Base-by-base conservation (phyloP, 2,113 vertebrate species). In the Athene cunicularia region DNA sequence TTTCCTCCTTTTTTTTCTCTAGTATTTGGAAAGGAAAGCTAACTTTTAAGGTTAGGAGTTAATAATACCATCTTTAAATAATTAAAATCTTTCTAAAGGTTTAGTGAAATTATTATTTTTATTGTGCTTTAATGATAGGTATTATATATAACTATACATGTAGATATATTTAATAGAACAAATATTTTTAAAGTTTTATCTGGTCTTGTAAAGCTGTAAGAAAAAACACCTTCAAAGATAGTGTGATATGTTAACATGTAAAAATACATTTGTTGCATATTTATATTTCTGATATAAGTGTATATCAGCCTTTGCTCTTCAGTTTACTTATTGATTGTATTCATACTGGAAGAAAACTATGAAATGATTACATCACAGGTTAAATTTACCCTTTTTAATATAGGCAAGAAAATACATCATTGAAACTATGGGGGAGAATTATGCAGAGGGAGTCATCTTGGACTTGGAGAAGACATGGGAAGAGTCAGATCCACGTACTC, bases 381-480 rank as follows among this genome's bases (percentile, higher is more conserved):
- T 85, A 49, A 68, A 62, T 86, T 50, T 81, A 63, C 27, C 14
- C 26, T 19, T 91, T 95, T 88, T 94, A 96, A 87, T 55, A 47
- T 24, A 99, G 99, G 99, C 99, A 72, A 98, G 99, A 95, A 99
- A 99, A 96, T 99, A 99, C 75, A 98, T 99, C 53, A 98, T 95
- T 97, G 98, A 99, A 16, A 96, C 99, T 32, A 98, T 99, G 99
- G 99, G 99, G 6, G 98, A 99, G 79, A 99, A 98, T 63, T 99
- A 99, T 12, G 95, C 97, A 1, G 99, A 99, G 93, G 99, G 99
- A n/a, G 97, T 99, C 55, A 96, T 99, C 82, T 97, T 99, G 68
- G 99, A 99, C 94, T 97, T 99, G 97, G 99, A 99, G 95, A 99
- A 98, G 97, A 99, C 98, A 0, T 99, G 99, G 99, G 99, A 99